A percentile compares a stretch with the other conserved stretches of the same genome.
phyloP scores from a whole-genome alignment of 2,113 vertebrate genomes.

The Protobothrops flavoviridis region DNA sequence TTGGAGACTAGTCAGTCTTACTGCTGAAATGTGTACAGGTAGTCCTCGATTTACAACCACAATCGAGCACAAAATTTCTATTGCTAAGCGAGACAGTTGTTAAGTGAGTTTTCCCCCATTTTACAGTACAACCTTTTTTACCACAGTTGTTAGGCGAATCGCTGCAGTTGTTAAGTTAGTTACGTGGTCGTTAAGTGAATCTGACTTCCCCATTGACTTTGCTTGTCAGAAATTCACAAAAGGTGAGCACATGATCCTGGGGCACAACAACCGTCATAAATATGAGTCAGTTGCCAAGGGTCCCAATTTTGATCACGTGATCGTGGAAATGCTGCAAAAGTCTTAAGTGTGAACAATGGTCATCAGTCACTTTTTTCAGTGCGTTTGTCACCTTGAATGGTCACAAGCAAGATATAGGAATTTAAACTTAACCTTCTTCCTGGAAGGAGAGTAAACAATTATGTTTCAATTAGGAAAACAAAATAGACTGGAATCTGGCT shows the following conservation, averaged over 20 bases:
- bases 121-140: neutral
- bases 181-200: neutral
- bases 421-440: neutral
- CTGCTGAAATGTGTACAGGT: neutral
- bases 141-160: neutral
- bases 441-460: neutral
- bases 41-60: neutral
- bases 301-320: neutral
- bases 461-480: neutral
- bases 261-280: neutral
- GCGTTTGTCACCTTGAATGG: too few relatives aligned
- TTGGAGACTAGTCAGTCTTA: neutral
- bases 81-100: neutral
- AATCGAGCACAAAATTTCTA: neutral
- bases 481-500: neutral
- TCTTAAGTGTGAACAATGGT: neutral
- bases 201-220: neutral
- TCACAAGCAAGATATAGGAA: neutral
- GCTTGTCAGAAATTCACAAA: neutral
- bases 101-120: neutral
- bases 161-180: neutral
- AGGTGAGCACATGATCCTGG: neutral
- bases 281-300: neutral
- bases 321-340: neutral
- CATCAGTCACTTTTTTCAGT: neutral